These are phyloP conservation scores for Macropis europaea DNA, from an alignment of 2,888 invertebrate genomes.

Conservation along the genomic window DNA sequence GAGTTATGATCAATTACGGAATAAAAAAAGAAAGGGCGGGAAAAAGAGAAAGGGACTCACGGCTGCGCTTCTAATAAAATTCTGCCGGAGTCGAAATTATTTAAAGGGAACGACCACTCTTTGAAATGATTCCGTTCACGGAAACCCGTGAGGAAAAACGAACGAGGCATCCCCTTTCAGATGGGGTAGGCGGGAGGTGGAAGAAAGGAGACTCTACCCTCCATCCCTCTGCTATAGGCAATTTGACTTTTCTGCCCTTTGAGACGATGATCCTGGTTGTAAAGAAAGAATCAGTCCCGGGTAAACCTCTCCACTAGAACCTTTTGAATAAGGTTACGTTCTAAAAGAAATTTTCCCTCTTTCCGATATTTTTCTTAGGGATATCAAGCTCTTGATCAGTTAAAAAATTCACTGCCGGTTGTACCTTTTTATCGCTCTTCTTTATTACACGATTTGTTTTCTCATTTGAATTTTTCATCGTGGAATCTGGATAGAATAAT, in stretches of 20 bases:
- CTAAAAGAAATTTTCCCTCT: conserved; percentile 32
- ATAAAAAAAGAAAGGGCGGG: conserved; percentile 23
- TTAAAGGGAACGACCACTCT: conserved; percentile 50
- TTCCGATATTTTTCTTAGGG: background rate
- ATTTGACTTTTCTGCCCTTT: conserved; percentile 59
- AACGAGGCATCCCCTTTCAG: conserved; percentile 36
- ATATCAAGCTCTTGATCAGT: conserved; percentile 24
- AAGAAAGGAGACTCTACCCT: conserved; percentile 34
- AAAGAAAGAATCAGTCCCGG: conserved; percentile 48
- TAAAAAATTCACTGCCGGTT: conserved; percentile 36
- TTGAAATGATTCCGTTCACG: conserved; percentile 29
- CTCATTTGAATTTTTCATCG: too few relatives aligned
- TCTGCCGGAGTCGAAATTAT: conserved; percentile 52
- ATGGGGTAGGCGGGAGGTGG: conserved; percentile 31
- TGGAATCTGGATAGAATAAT: too few relatives aligned
- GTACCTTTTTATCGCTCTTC: background rate
- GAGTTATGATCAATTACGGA: conserved; percentile 52
- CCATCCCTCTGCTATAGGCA: conserved; percentile 33
- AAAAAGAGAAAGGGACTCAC: conserved; percentile 35
- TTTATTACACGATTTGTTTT: background rate
- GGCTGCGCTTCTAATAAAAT: conserved; percentile 53
- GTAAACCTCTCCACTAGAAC: conserved; percentile 33
- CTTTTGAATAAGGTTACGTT: conserved; percentile 35
- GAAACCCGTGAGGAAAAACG: conserved; percentile 16
- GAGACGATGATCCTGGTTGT: conserved; percentile 48